Conservation (phyloP, 1,140 invertebrate genomes). For the Cydia amplana region DNA sequence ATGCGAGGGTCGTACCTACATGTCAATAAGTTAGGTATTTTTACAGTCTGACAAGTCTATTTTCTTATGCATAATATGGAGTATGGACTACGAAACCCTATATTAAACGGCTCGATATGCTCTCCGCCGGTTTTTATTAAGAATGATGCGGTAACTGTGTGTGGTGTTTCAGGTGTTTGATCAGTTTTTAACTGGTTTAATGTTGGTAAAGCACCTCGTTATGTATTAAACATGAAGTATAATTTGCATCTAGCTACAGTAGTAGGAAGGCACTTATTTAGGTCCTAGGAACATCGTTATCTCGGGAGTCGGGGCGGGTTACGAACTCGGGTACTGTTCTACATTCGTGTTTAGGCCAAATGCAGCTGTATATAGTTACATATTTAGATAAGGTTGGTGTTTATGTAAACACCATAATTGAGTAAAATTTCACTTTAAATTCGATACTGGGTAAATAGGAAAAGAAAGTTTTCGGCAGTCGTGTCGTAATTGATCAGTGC, state of each 20-base stretch:
- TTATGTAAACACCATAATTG: neutral
- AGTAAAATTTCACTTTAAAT: neutral
- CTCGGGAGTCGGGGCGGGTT: neutral
- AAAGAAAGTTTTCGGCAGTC: slow-evolving; percentile 3
- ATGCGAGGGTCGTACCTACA: too few species aligned
- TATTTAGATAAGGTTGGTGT: neutral
- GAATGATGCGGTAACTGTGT: neutral
- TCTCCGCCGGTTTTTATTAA: too few species aligned
- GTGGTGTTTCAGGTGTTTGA: neutral
- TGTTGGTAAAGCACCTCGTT: neutral
- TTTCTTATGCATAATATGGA: too few species aligned
- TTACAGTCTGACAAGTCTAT: too few species aligned
- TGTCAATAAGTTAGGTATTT: too few species aligned
- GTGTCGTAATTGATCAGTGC: neutral
- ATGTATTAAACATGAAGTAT: neutral
- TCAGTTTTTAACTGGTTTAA: neutral
- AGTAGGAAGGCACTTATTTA: slow-evolving; percentile 11
- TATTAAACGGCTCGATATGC: too few species aligned
- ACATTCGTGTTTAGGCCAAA: neutral
- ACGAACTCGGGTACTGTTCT: neutral
- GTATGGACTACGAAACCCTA: too few species aligned
- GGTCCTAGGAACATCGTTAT: slow-evolving; percentile 8
- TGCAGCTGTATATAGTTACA: neutral
- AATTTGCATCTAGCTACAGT: neutral
- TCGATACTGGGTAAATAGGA: neutral